These are phyloP conservation scores for Meleagris gallopavo DNA, from an alignment of 2,113 vertebrate genomes.

Conservation along the genomic window DNA sequence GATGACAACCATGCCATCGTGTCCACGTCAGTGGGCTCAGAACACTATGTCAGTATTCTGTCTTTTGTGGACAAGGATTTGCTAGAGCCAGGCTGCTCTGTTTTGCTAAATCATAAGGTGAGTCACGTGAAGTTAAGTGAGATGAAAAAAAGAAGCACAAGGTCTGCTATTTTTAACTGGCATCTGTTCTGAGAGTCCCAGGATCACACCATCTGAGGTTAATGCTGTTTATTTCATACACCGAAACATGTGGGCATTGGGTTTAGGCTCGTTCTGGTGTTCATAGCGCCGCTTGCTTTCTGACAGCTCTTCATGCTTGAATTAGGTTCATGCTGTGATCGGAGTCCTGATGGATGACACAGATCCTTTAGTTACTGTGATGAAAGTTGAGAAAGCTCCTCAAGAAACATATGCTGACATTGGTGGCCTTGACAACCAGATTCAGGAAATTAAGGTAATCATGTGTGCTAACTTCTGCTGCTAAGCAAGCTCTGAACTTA, in stretches of 20 bases:
- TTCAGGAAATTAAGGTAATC: constrained; percentile 96
- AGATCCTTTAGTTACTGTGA: constrained; percentile 95
- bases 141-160: neutral
- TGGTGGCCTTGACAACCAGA: constrained; percentile 95
- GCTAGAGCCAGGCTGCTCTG: constrained; percentile 96
- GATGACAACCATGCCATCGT: constrained; percentile 98
- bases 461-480: neutral
- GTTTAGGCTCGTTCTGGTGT: neutral
- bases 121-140: neutral
- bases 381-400: constrained; percentile 98
- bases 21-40: constrained; percentile 96
- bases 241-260: neutral
- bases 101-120: constrained; percentile 97
- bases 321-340: constrained; percentile 95
- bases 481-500: neutral
- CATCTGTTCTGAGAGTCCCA: neutral
- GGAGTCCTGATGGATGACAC: constrained; percentile 98
- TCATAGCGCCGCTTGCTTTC: neutral
- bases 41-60: constrained; percentile 97
- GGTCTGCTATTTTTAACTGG: neutral
- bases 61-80: constrained; percentile 99
- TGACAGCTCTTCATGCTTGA: neutral
- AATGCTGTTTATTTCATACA: neutral
- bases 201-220: neutral
- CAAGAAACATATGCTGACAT: constrained; percentile 98